Percentiles rank a stretch among this genome's conserved stretches.
phyloP scores from a whole-genome alignment of 2,113 vertebrate species.

The Trinectes maculatus region DNA sequence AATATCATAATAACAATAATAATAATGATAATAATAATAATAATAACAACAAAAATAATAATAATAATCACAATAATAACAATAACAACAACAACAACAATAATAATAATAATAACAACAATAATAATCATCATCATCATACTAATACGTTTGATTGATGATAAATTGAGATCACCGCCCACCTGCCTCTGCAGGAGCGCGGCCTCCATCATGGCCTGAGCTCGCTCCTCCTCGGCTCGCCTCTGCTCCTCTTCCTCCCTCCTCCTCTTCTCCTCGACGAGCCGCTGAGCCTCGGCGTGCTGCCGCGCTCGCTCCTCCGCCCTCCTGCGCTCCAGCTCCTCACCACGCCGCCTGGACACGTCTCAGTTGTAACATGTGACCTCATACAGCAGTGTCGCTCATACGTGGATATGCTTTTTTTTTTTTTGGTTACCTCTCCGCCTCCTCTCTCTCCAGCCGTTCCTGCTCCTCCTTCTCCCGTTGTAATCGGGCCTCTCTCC shows the following conservation, averaged over 20 bases:
- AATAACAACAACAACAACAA: too few species aligned
- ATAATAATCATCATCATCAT: too few species aligned
- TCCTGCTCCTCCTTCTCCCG: conserved; percentile 90
- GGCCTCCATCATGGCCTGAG: conserved; percentile 84
- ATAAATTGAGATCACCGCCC: too few species aligned
- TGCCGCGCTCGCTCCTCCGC: conserved; percentile 85
- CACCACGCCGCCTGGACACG: conserved; percentile 82
- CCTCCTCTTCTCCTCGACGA: conserved; percentile 82
- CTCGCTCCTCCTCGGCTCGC: conserved; percentile 83
- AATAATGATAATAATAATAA: too few species aligned
- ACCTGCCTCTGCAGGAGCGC: conserved; percentile 90
- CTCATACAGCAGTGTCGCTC: not conserved
- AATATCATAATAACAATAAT: too few species aligned
- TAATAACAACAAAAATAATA: too few species aligned
- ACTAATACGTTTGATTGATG: too few species aligned
- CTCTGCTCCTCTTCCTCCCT: conserved; percentile 84
- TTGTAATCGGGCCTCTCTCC: conserved; percentile 90
- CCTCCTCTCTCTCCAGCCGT: conserved; percentile 83
- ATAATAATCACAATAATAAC: too few species aligned
- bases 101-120: too few species aligned
- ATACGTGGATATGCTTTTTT: conserved; percentile 8
- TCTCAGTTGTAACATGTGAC: not conserved
- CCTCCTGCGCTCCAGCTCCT: conserved; percentile 85
- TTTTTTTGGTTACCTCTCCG: conserved; percentile 88
- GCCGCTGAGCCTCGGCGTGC: conserved; percentile 81